phyloP scores from a whole-genome alignment of 2,113 vertebrate genomes.

The Cavia aperea region DNA sequence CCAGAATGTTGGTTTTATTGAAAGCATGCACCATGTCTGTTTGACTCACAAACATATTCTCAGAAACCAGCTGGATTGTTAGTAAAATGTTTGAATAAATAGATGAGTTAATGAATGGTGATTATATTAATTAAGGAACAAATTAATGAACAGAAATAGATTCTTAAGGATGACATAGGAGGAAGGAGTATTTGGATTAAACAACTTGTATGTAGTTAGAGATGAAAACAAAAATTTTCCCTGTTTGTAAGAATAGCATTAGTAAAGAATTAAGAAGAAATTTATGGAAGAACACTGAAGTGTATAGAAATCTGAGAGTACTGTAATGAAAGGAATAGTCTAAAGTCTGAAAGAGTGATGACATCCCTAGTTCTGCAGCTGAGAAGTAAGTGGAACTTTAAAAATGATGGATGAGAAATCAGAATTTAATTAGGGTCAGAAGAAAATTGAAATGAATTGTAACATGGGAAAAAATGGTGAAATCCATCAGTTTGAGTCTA shows the following conservation, averaged over 20 bases:
- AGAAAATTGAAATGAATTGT: slow-evolving; percentile 26
- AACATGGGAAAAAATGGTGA: neutral
- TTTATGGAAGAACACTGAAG: neutral
- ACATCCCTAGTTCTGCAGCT: neutral
- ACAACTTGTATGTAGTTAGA: neutral
- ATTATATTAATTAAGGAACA: neutral
- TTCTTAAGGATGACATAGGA: neutral
- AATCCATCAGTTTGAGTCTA: neutral
- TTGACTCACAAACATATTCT: neutral
- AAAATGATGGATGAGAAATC: slow-evolving; percentile 41
- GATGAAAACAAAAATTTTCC: neutral
- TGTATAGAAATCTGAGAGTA: neutral
- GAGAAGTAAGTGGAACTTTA: slow-evolving; percentile 30
- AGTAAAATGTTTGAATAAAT: neutral
- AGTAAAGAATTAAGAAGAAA: neutral
- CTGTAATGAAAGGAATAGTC: neutral
- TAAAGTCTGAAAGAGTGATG: slow-evolving; percentile 1
- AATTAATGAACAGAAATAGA: neutral
- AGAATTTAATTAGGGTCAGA: slow-evolving; percentile 49
- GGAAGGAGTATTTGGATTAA: neutral
- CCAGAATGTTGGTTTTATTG: neutral
- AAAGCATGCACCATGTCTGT: neutral
- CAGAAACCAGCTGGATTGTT: neutral
- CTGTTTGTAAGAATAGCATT: neutral
- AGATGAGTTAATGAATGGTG: slow-evolving; percentile 14